Conservation (phyloP, 2,113 vertebrate species). For the Rousettus leschenaultii region DNA sequence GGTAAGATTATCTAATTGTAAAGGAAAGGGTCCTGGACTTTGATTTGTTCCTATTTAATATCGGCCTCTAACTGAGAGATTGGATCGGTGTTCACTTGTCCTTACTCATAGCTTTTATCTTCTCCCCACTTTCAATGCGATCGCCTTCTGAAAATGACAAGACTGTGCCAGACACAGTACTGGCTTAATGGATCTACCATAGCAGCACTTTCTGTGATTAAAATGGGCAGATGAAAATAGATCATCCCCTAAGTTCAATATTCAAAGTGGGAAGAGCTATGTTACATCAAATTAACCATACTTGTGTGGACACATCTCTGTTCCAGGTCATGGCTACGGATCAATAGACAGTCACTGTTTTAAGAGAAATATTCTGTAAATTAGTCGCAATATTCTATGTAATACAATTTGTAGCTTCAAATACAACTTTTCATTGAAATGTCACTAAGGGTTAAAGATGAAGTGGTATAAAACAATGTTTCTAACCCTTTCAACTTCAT, state of each 20-base stretch:
- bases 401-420: neutral
- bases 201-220: neutral
- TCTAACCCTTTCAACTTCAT: slow-evolving; percentile 44
- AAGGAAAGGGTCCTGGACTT: neutral
- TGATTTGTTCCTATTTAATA: neutral
- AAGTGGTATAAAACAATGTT: slow-evolving; percentile 54
- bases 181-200: neutral
- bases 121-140: neutral
- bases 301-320: neutral
- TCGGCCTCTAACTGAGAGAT: neutral
- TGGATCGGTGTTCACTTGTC: too few species aligned
- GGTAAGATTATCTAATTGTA: neutral
- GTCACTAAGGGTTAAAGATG: slow-evolving; percentile 51
- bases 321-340: neutral
- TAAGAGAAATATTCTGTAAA: neutral
- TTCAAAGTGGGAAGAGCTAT: neutral
- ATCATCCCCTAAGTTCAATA: neutral
- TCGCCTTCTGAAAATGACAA: neutral
- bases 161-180: neutral
- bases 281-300: neutral
- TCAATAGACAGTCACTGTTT: neutral
- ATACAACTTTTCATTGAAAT: neutral
- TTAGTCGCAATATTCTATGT: neutral
- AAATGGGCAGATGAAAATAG: neutral
- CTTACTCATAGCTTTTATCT: neutral